These are phyloP conservation scores for Acanthococcus lagerstroemiae DNA, from an alignment of 2,888 invertebrate genomes.

Conservation along the genomic window DNA sequence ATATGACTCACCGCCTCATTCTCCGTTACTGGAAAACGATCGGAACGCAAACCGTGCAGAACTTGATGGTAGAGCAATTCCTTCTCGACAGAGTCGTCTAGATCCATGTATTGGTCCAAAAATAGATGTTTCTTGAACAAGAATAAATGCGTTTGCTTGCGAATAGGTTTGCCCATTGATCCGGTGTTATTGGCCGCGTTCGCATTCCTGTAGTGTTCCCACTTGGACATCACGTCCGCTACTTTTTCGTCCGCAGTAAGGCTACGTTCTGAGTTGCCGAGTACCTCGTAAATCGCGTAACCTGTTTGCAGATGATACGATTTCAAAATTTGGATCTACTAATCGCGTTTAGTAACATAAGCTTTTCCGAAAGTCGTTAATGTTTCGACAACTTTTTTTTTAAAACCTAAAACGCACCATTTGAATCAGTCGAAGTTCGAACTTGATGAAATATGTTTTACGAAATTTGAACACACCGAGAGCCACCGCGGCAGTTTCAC, in stretches of 20 bases:
- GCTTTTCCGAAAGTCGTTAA: no score
- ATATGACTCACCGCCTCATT: conserved; percentile 90
- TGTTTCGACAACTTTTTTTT: no score
- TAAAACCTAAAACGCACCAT: no score
- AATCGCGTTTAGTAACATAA: no score
- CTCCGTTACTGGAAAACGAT: conserved; percentile 83
- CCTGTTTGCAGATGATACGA: no score
- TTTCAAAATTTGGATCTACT: no score
- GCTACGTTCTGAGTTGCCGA: conserved; percentile 77
- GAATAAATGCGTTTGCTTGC: conserved; percentile 50
- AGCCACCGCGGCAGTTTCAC: no score
- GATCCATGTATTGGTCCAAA: conserved; percentile 65
- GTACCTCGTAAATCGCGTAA: conserved; percentile 85
- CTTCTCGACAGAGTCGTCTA: conserved; percentile 80
- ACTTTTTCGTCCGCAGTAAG: conserved; percentile 76
- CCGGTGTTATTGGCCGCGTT: conserved; percentile 47
- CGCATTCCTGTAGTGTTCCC: conserved; percentile 77
- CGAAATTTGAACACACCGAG: no score
- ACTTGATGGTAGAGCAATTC: conserved; percentile 90
- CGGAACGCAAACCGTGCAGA: conserved; percentile 77
- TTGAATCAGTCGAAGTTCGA: no score
- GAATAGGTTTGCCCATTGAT: conserved; percentile 37
- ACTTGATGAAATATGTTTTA: no score
- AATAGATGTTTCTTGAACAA: conserved; percentile 74
- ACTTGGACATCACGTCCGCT: conserved; percentile 88